These are phyloP conservation scores for Zeugodacus cucurbitae DNA, from an alignment of 1,140 invertebrate genomes.

Conservation along the genomic window DNA sequence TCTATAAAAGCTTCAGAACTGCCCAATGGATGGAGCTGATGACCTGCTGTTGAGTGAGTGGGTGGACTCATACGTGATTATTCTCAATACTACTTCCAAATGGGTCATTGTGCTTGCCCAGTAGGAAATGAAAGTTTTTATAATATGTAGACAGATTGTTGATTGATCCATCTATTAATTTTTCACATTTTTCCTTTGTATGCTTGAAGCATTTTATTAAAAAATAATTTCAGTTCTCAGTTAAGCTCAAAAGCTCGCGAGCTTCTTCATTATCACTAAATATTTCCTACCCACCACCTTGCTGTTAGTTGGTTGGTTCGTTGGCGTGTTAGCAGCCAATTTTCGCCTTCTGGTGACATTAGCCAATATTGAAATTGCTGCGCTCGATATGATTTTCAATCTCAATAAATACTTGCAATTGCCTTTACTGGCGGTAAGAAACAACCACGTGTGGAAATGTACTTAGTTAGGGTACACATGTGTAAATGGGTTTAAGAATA, in stretches of 20 bases:
- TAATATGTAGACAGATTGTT: too few relatives aligned
- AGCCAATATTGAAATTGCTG: constrained; percentile 52
- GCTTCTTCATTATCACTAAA: not conserved
- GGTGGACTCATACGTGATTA: not conserved
- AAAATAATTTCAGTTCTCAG: not conserved
- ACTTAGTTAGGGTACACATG: not conserved
- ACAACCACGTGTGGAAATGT: not conserved
- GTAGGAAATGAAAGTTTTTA: too few relatives aligned
- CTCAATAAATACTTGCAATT: not conserved
- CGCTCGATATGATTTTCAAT: constrained; percentile 42
- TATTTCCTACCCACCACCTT: not conserved
- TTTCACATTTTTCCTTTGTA: too few relatives aligned
- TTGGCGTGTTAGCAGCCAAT: constrained; percentile 7
- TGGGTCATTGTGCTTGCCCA: not conserved
- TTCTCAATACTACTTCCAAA: not conserved
- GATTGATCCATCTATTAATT: too few relatives aligned
- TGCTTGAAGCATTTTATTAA: not conserved
- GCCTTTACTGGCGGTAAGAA: not conserved
- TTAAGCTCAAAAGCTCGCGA: not conserved
- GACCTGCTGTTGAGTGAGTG: not conserved
- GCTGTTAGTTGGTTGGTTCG: not conserved
- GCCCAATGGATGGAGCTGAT: not conserved
- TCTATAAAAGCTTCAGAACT: not conserved
- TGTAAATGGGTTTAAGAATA: not conserved
- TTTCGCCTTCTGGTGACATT: constrained; percentile 49